Percentiles rank a stretch among this genome's conserved stretches.
These are phyloP conservation scores for Drosophila kanekoi DNA, from an alignment of 2,888 invertebrate genomes.

Conservation along the genomic window DNA sequence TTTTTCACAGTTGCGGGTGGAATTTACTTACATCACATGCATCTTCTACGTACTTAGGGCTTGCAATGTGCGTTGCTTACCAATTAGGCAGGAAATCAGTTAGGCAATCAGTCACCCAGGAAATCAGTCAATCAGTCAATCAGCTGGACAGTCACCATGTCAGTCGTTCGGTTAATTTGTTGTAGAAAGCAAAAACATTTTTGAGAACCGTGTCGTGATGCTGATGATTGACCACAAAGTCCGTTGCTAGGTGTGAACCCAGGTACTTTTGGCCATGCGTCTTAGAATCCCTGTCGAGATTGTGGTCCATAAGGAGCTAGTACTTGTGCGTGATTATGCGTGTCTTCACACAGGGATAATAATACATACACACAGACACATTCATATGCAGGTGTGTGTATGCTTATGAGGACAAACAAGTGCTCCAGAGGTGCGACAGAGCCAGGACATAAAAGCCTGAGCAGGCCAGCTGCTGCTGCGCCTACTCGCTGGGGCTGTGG, in stretches of 20 bases:
- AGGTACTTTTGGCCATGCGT: not conserved
- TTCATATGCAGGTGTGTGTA: not conserved
- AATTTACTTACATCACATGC: too few species aligned
- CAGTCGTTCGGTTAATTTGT: too few species aligned
- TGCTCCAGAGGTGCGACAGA: slow-evolving; percentile 42
- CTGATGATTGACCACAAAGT: not conserved
- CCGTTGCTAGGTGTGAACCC: not conserved
- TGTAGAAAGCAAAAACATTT: not conserved
- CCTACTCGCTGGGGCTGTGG: slow-evolving; percentile 18
- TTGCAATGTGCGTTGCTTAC: not conserved
- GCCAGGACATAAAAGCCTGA: slow-evolving; percentile 19
- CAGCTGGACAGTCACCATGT: not conserved
- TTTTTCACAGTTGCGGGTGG: too few species aligned
- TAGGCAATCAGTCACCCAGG: not conserved
- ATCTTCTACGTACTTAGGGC: too few species aligned
- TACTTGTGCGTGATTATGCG: slow-evolving; percentile 39
- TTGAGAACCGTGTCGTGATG: not conserved
- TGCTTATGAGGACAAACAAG: slow-evolving; percentile 20
- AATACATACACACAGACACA: not conserved
- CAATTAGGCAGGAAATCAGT: not conserved
- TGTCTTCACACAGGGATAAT: slow-evolving; percentile 10
- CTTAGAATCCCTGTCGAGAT: slow-evolving; percentile 4
- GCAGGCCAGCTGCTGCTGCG: slow-evolving; percentile 21
- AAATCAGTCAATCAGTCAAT: not conserved
- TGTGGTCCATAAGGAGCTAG: slow-evolving; percentile 22